phyloP scores from a whole-genome alignment of 2,888 invertebrate species.

The Rhorus exstirpatorius region DNA sequence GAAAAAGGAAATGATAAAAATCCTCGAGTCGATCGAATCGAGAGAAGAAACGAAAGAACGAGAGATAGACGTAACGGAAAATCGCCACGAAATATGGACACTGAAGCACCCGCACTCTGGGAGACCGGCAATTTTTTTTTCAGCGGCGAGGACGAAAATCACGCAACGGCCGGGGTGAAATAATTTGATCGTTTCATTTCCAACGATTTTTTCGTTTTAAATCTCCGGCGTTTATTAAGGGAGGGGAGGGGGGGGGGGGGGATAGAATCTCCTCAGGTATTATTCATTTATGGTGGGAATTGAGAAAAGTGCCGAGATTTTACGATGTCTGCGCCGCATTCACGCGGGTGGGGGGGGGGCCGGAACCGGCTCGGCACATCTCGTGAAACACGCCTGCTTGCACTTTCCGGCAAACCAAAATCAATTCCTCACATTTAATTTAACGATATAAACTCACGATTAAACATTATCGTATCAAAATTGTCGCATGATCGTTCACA shows the following conservation, averaged over 20 bases:
- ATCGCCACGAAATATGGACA: constrained; percentile 22
- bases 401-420: constrained; percentile 1
- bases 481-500: too few relatives aligned
- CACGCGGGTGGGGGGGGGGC: constrained; percentile 58
- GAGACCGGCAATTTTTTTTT: background rate
- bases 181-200: background rate
- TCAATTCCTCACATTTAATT: background rate
- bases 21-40: background rate
- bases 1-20: constrained; percentile 9
- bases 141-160: background rate
- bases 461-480: too few relatives aligned
- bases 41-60: constrained; percentile 5
- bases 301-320: constrained; percentile 34
- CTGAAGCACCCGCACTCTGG: background rate
- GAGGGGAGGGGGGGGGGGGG: too few relatives aligned
- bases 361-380: constrained; percentile 65
- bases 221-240: too few relatives aligned
- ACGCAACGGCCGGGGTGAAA: too few relatives aligned
- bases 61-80: constrained; percentile 25
- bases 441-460: too few relatives aligned
- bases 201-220: too few relatives aligned
- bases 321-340: constrained; percentile 38
- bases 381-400: constrained; percentile 49
- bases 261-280: too few relatives aligned
- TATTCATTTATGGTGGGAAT: background rate